Evolutionary conservation across 2,797 vertebrate genomes (phyloP).

Genomic region (Argya squamiceps): DNA sequence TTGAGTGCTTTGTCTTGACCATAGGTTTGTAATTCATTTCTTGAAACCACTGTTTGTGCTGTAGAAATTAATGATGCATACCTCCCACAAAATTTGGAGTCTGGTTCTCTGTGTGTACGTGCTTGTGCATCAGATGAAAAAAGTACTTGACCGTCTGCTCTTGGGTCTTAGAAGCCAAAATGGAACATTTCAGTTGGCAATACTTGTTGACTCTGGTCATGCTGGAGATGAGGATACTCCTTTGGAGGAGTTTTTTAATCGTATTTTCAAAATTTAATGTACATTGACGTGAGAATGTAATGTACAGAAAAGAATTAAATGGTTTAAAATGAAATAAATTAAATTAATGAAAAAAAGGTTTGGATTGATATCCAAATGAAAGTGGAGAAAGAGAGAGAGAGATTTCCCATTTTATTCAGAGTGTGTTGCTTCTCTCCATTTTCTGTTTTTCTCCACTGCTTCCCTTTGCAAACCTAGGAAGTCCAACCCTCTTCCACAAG

Average conservation of each 20-base stretch:
- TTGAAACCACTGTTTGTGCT: not conserved
- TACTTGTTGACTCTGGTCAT: not conserved
- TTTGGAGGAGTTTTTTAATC: not conserved
- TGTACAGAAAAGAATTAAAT: not conserved
- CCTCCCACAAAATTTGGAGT: not conserved
- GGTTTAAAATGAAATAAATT: not conserved
- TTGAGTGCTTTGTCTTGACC: not conserved
- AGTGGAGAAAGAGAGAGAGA: not conserved
- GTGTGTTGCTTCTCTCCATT: not conserved
- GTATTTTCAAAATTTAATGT: not conserved
- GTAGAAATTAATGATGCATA: not conserved
- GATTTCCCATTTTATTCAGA: not conserved
- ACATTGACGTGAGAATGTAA: not conserved
- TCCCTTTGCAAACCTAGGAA: not conserved
- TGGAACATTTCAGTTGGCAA: not conserved
- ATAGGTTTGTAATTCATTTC: not conserved
- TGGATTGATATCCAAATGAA: not conserved
- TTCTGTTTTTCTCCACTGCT: not conserved
- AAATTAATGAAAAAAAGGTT: not conserved
- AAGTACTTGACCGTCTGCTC: not conserved
- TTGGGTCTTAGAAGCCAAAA: not conserved
- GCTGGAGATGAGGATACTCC: not conserved
- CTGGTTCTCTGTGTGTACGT: not conserved
- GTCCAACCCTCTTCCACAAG: not conserved
- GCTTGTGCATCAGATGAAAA: not conserved